Conservation (phyloP, 1,140 invertebrate genomes). For the Alviniconcha marisindica region DNA sequence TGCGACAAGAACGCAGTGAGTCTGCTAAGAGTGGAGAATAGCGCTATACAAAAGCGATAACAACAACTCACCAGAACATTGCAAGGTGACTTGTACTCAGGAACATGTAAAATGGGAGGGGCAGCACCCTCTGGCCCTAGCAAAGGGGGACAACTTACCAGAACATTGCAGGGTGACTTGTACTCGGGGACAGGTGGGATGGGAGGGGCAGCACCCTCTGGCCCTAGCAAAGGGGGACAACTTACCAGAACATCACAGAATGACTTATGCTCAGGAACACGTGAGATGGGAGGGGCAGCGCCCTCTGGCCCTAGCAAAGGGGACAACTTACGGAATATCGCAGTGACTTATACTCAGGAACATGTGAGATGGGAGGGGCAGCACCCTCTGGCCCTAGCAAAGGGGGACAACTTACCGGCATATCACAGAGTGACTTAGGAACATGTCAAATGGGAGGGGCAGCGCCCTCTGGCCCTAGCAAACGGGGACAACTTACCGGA, state of each 20-base stretch:
- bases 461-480: too few relatives aligned
- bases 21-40: too few relatives aligned
- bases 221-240: slow-evolving; percentile 83
- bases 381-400: too few relatives aligned
- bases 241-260: slow-evolving; percentile 31
- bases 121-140: slow-evolving; percentile 78
- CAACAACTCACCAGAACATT: slow-evolving; percentile 29
- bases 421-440: slow-evolving; percentile 36
- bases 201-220: slow-evolving; percentile 78
- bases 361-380: slow-evolving; percentile 69
- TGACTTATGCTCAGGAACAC: slow-evolving; percentile 51
- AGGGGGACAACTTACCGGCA: slow-evolving; percentile 22
- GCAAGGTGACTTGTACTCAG: slow-evolving; percentile 39
- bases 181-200: slow-evolving; percentile 63
- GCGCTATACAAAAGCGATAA: too few relatives aligned
- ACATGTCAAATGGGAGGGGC: slow-evolving; percentile 66
- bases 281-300: slow-evolving; percentile 76
- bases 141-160: slow-evolving; percentile 76
- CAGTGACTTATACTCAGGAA: slow-evolving; percentile 47
- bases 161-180: slow-evolving; percentile 34
- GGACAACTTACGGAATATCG: slow-evolving; percentile 77
- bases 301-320: slow-evolving; percentile 79
- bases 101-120: slow-evolving; percentile 65
- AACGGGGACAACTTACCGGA: too few relatives aligned
- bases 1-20: too few relatives aligned